Conservation (phyloP, 64 coral and sea anemone species). For the Astreopora myriophthalma region DNA sequence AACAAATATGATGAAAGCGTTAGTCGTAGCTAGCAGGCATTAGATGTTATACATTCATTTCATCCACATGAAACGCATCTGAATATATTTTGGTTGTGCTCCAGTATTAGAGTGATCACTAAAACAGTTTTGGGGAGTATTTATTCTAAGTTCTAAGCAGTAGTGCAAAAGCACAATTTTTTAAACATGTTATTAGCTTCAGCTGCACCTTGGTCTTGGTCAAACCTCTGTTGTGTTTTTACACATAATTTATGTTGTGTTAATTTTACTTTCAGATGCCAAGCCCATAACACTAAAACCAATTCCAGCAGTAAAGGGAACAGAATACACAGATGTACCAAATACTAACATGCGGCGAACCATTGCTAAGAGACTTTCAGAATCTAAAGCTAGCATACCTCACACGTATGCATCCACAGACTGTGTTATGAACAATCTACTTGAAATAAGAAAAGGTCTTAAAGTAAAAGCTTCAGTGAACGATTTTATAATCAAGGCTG, state of each 20-base stretch:
- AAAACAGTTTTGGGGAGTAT: no score
- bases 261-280: background rate
- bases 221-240: background rate
- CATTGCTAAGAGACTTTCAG: constrained; percentile 87
- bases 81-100: no score
- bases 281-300: background rate
- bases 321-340: constrained; percentile 61
- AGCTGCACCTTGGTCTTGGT: background rate
- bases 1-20: no score
- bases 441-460: constrained; percentile 53
- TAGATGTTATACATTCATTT: no score
- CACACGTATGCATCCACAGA: constrained; percentile 82
- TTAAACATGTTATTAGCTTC: background rate
- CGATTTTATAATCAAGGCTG: constrained; percentile 89
- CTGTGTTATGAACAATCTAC: constrained; percentile 82
- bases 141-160: no score
- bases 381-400: constrained; percentile 86
- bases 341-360: constrained; percentile 72
- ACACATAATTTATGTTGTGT: background rate
- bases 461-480: constrained; percentile 81
- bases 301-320: background rate
- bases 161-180: no score
- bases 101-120: no score
- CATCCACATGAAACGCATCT: no score
- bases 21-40: no score